Base-by-base conservation (phyloP, 64 coral and sea anemone species). In the Actinia equina region DNA sequence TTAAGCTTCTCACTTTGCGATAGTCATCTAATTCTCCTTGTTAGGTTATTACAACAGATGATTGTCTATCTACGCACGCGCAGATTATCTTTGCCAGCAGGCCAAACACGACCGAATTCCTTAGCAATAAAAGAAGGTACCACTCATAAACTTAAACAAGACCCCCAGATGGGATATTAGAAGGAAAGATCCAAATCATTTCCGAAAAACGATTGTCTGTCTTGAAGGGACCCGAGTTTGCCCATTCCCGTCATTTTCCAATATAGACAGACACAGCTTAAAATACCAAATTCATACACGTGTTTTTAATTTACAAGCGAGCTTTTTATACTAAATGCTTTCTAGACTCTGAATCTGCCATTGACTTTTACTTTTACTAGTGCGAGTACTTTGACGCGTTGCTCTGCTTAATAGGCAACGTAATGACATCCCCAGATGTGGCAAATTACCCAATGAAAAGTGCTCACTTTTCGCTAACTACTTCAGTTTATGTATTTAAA, bases 1-100 rank as follows among this genome's bases (percentile, higher is more conserved):
- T 25, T 74, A 74, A 74, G 69, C 69, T 74, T 74, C 69, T 74
- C 69, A 74, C 69, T 37, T 25, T 4, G 23, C 5, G 69, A 74
- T 74, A 74, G 42, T 74, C 12, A 74, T 74, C 69, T 74, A 74
- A 74, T 74, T 30, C 69, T 12, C 69, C 26, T 74, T 41, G 69
- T 74, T 57, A 30, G 23, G 69, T 74, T 74, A 74, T 74, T 74
- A 74, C 69, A 74, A 74, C 69, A 74, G 69, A 37, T 74, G 25
- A 74, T 74, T 41, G 69, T 74, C 69, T 74, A 74, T 30, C 7
- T 74, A 74, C 69, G 69, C 69, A 74, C 26, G 69, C 69, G 69
- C 69, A 74, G 69, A 74, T 74, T 30, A 74, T 15, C 12, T 41
- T 26, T 25, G 69, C 69, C 69, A 74, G 12, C 26, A 41, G 69